Evolutionary conservation across 2,113 vertebrate genomes (phyloP).

Genomic region (Hoplias malabaricus): DNA sequence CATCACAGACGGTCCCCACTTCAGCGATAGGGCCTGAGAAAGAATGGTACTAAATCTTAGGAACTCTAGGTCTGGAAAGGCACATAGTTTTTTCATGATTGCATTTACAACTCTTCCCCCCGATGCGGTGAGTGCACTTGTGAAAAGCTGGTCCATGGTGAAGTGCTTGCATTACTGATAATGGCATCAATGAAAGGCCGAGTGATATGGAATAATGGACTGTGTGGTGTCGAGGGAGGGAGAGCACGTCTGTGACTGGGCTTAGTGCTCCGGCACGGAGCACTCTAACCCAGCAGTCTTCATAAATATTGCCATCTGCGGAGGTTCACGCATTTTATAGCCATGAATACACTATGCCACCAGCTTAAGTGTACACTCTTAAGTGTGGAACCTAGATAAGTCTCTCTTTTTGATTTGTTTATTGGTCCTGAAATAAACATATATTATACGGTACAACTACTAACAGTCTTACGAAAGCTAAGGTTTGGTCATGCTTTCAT

Average conservation of each 20-base stretch:
- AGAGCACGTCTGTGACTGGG: not conserved
- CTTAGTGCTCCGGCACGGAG: constrained; percentile 18
- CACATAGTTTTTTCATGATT: constrained; percentile 35
- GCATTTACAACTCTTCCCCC: constrained; percentile 27
- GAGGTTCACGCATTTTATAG: constrained; percentile 10
- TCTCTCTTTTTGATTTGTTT: no score
- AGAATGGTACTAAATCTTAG: constrained; percentile 27
- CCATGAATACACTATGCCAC: not conserved
- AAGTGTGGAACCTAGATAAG: not conserved
- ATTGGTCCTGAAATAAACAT: not conserved
- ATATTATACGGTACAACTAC: no score
- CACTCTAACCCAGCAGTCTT: not conserved
- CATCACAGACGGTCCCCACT: not conserved
- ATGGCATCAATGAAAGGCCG: constrained; percentile 41
- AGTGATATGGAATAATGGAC: constrained; percentile 40
- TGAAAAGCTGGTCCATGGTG: constrained; percentile 38
- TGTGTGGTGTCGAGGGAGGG: constrained; percentile 16
- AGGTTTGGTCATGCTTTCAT: no score
- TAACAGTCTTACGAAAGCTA: no score
- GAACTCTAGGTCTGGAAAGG: constrained; percentile 25
- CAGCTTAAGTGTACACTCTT: not conserved
- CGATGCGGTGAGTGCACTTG: constrained; percentile 35
- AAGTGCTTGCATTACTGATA: constrained; percentile 45
- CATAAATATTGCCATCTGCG: constrained; percentile 31
- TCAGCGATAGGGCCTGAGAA: not conserved